Percentiles rank a stretch among this genome's conserved stretches.
Evolutionary conservation across 2,888 invertebrate species (phyloP).

Genomic region (Dorcus hopei): DNA sequence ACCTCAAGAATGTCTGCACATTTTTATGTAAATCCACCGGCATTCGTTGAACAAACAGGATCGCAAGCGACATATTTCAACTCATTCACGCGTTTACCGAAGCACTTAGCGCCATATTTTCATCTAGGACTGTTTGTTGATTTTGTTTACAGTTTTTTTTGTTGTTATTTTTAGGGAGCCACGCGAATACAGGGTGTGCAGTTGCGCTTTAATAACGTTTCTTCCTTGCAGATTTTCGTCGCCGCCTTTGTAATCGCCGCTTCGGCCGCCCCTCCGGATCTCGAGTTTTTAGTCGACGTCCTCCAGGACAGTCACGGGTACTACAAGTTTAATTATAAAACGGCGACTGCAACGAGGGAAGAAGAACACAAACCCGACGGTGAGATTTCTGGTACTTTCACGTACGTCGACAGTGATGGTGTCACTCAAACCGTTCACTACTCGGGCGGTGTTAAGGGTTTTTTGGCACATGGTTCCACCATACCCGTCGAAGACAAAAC

Average conservation of each 20-base stretch:
- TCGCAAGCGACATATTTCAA: too few relatives aligned
- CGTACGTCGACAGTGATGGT: slow-evolving; percentile 11
- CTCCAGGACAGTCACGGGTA: slow-evolving; percentile 8
- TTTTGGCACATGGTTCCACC: slow-evolving; percentile 4
- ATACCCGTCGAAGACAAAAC: slow-evolving; percentile 1
- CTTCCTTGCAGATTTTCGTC: slow-evolving; percentile 7
- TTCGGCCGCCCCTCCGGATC: slow-evolving; percentile 1
- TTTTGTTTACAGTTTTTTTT: too few relatives aligned
- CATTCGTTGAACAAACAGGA: too few relatives aligned
- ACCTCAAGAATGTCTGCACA: too few relatives aligned
- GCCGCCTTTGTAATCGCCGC: slow-evolving; percentile 2
- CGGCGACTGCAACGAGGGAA: slow-evolving; percentile 8
- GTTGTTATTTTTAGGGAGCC: too few relatives aligned
- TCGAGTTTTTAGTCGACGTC: slow-evolving; percentile 11
- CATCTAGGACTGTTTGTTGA: too few relatives aligned
- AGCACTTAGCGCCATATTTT: too few relatives aligned
- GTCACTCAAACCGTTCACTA: slow-evolving; percentile 12
- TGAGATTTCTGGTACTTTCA: slow-evolving; percentile 11
- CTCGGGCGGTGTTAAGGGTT: slow-evolving; percentile 11
- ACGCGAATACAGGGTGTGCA: too few relatives aligned
- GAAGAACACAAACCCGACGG: slow-evolving; percentile 16
- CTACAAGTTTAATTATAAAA: slow-evolving; percentile 9
- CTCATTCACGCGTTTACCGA: too few relatives aligned
- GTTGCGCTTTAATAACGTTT: neutral
- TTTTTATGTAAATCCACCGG: too few relatives aligned